phyloP scores from a whole-genome alignment of 2,797 vertebrate genomes.

The Steatocranus sp. region DNA sequence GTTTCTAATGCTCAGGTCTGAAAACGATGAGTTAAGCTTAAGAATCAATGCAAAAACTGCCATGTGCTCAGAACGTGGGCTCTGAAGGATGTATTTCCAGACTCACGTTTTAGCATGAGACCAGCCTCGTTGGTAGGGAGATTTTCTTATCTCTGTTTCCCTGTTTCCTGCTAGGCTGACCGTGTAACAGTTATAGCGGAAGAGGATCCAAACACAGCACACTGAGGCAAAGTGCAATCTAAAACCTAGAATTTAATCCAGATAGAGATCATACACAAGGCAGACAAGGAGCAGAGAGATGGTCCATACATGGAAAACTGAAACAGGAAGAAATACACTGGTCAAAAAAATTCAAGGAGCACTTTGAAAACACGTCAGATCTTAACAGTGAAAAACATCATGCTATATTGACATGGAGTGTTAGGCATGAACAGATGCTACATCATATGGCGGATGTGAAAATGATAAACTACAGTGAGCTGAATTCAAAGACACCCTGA shows the following conservation, averaged over 20 bases:
- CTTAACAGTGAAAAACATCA: neutral
- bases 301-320: neutral
- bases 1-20: neutral
- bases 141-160: neutral
- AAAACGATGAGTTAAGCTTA: neutral
- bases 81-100: neutral
- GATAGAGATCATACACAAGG: neutral
- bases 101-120: neutral
- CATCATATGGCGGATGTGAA: neutral
- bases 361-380: neutral
- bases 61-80: neutral
- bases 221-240: neutral
- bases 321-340: neutral
- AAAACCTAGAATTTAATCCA: neutral
- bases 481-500: neutral
- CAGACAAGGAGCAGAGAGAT: neutral
- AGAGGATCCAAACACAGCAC: neutral
- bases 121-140: neutral
- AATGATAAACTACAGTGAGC: neutral
- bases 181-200: accelerated
- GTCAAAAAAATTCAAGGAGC: neutral
- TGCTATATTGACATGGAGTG: neutral
- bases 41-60: neutral
- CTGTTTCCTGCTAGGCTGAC: neutral
- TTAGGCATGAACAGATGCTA: neutral